Conservation (phyloP, 2,113 vertebrate species). For the Stomatorhinus ivindoensis region DNA sequence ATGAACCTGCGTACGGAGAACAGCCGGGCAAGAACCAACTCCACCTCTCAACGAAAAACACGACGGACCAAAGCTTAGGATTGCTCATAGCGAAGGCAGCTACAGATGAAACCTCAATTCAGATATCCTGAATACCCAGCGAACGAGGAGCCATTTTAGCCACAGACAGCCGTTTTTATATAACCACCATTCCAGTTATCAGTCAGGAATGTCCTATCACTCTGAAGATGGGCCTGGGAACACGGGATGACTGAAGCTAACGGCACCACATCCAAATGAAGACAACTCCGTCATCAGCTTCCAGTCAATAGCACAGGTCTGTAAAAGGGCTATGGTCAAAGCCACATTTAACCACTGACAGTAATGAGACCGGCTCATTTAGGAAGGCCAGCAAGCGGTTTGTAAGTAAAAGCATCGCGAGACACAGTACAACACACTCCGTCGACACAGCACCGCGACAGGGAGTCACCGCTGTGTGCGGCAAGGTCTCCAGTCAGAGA, state of each 20-base stretch:
- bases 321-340: not conserved
- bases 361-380: not conserved
- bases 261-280: not conserved
- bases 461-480: not conserved
- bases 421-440: not conserved
- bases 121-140: not conserved
- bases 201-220: not conserved
- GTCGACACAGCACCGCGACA: not conserved
- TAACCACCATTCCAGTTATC: not conserved
- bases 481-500: not conserved
- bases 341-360: not conserved
- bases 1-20: not conserved
- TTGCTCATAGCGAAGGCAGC: not conserved
- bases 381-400: not conserved
- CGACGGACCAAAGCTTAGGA: not conserved
- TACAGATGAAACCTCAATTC: not conserved
- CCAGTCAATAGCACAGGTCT: not conserved
- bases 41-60: not conserved
- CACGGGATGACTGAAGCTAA: not conserved
- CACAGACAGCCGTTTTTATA: not conserved
- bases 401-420: not conserved
- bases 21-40: not conserved
- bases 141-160: not conserved
- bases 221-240: not conserved
- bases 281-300: not conserved